Conservation (phyloP, 2,888 invertebrate species). For the Agrotis segetum region DNA sequence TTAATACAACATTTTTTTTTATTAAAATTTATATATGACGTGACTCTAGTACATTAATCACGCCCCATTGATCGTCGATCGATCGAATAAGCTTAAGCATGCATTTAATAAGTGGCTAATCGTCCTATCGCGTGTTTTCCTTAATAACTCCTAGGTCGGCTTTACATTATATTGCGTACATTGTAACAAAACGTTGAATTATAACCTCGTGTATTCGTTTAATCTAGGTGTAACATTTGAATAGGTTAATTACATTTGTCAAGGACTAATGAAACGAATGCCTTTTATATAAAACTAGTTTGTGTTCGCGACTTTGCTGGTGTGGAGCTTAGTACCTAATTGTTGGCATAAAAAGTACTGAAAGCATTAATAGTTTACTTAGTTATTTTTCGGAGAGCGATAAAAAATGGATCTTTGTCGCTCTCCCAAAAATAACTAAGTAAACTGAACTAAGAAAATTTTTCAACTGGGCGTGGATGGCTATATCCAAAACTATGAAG, state of each 20-base stretch:
- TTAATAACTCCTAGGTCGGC: slow-evolving; percentile 72
- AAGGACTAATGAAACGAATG: slow-evolving; percentile 45
- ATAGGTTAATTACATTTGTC: slow-evolving; percentile 50
- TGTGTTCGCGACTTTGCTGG: no score
- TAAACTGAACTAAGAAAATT: no score
- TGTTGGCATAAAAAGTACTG: no score
- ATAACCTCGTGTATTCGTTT: slow-evolving; percentile 54
- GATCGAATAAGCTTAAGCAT: slow-evolving; percentile 83
- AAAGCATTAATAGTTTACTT: no score
- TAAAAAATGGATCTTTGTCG: no score
- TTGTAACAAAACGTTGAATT: slow-evolving; percentile 58
- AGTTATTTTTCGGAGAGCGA: no score
- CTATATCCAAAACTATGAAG: no score
- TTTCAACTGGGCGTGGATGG: no score
- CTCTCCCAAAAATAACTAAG: no score
- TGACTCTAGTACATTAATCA: slow-evolving; percentile 76
- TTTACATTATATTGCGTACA: slow-evolving; percentile 70
- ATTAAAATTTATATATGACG: slow-evolving; percentile 58
- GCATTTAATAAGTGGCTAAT: slow-evolving; percentile 84
- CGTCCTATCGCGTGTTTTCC: slow-evolving; percentile 79
- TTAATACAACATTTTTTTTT: slow-evolving; percentile 44
- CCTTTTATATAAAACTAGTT: slow-evolving; percentile 14
- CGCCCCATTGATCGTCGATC: slow-evolving; percentile 76
- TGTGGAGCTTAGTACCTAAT: no score
- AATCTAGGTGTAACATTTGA: slow-evolving; percentile 52